Base-by-base conservation (phyloP, 2,113 vertebrate species). In the Condylura cristata region DNA sequence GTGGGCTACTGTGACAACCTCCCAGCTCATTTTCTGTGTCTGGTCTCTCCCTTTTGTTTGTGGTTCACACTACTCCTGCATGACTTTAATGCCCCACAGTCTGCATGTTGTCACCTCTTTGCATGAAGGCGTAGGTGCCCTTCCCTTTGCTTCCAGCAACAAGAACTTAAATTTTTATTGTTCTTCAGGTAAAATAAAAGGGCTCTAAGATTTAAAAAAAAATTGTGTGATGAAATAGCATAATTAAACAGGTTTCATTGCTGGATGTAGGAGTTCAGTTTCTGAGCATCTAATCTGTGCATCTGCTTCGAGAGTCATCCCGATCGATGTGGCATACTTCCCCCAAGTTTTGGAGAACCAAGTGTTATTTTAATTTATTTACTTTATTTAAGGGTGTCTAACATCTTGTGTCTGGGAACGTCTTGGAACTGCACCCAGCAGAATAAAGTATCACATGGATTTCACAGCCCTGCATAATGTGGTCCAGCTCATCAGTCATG, bases 301-400 rank as follows among this genome's bases (percentile, higher is more conserved):
- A 26, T 87, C 39, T 80, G 51, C 81, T 46, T 71, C 61, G 70
- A 86, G n/a, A 78, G 37, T 68, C 41, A 79, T n/a, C 56, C 51
- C 65, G 37, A 80, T 7, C 83, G 56, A 28, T 39, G 37, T 20
- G 37, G 4, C 39, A 76, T 51, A 11, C 24, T 91, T 75, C n/a
- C 16, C 26, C 14, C 17, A 80, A 6, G 41, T 66, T 91, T 93
- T 51, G 44, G 39, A 44, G 26, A 26, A 1, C 53, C 37, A 71
- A 53, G 22, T 39, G 63, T 85, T 53, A 53, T 82, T 88, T 90
- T 32, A 75, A 74, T 75, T 53, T 34, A 70, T 71, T 94, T 80
- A 56, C 18, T 89, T 93, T 82, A 68, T 12, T 79, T 44, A 92
- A 92, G 60, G 17, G 46, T 3, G 30, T 9, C 28, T 68, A 37